Evolutionary conservation across 2,797 vertebrate species (phyloP).

Genomic region (Bradypodion ventrale): DNA sequence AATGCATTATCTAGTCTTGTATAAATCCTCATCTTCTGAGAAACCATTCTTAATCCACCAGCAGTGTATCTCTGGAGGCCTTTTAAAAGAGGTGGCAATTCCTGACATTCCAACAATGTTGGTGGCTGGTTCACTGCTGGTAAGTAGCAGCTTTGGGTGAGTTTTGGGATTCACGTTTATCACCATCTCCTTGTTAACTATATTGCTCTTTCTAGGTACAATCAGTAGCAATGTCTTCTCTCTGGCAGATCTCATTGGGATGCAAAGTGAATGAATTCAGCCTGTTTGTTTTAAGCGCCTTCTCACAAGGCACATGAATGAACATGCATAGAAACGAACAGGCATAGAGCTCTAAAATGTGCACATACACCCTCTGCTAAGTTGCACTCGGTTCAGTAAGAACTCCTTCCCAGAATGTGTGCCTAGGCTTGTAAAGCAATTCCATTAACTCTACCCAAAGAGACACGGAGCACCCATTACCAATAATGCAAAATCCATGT

Average conservation of each 20-base stretch:
- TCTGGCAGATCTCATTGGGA: neutral
- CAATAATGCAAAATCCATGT: neutral
- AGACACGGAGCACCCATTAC: neutral
- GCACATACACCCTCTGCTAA: neutral
- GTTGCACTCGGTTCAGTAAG: neutral
- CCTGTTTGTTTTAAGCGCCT: neutral
- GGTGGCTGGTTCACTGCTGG: neutral
- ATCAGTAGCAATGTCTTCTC: neutral
- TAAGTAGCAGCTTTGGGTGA: neutral
- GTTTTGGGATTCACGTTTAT: neutral
- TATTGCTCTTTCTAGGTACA: neutral
- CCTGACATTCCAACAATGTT: no score
- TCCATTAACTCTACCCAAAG: neutral
- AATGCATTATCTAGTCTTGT: neutral
- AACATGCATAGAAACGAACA: neutral
- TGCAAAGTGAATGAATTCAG: neutral
- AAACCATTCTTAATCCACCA: neutral
- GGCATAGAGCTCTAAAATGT: neutral
- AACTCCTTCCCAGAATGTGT: neutral
- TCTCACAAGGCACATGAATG: neutral
- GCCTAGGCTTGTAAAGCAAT: neutral
- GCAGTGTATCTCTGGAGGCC: neutral
- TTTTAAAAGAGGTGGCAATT: neutral
- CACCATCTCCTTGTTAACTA: neutral
- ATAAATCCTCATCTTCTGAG: neutral